Evolutionary conservation across 1,140 invertebrate genomes (phyloP).

Genomic region (Drosophila repleta): DNA sequence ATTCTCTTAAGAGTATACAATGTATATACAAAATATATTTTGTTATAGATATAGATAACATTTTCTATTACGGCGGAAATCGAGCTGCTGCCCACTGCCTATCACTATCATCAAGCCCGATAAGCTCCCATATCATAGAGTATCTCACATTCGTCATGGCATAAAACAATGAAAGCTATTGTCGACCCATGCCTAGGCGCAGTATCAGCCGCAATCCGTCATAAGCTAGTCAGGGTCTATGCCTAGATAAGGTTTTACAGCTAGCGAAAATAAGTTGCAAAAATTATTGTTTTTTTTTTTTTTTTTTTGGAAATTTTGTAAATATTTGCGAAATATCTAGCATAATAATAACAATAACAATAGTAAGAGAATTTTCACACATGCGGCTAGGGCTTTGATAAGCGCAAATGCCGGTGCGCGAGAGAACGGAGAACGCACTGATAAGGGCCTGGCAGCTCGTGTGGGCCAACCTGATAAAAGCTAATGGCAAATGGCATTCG

Average conservation of each 20-base stretch:
- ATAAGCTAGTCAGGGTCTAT: conserved; percentile 1
- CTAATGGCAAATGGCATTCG: conserved; percentile 43
- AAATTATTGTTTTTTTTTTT: neutral
- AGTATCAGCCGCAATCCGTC: conserved; percentile 15
- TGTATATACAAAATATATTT: no score
- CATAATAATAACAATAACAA: conserved; percentile 4
- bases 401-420: conserved; percentile 68
- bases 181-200: neutral
- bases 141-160: neutral
- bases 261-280: conserved; percentile 11
- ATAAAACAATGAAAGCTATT: neutral
- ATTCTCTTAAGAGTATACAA: no score
- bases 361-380: conserved; percentile 29
- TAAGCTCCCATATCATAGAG: no score
- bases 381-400: conserved; percentile 43
- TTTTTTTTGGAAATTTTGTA: conserved; percentile 6
- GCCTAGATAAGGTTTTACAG: neutral
- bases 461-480: conserved; percentile 49
- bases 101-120: no score
- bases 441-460: conserved; percentile 44
- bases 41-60: no score
- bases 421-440: conserved; percentile 20
- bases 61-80: no score
- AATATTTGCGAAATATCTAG: conserved; percentile 8
- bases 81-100: no score